These are phyloP conservation scores for Ischnura elegans DNA, from an alignment of 2,888 invertebrate genomes.

Conservation along the genomic window DNA sequence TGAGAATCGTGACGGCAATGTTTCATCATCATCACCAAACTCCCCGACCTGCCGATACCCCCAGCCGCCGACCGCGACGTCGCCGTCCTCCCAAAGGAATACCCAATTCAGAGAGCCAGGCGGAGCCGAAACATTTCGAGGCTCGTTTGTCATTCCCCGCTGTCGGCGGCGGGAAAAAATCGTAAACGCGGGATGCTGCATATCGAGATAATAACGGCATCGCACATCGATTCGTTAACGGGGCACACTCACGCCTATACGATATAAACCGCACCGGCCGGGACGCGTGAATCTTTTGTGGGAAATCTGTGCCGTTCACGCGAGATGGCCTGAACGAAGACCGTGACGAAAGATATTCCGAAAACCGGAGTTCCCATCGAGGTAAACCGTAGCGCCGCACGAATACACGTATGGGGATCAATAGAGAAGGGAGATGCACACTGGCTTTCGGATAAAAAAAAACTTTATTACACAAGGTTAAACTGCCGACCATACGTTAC, in stretches of 20 bases:
- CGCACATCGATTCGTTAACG: constrained; percentile 12
- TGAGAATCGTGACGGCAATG: constrained; percentile 23
- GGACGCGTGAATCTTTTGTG: not conserved
- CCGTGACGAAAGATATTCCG: not conserved
- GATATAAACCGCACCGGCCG: not conserved
- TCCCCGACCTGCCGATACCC: not conserved
- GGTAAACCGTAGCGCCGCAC: not conserved
- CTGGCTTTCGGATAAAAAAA: not conserved
- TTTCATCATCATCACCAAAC: not conserved
- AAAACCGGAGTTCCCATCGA: too few relatives aligned
- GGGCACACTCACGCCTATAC: not conserved
- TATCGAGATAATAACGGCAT: not conserved
- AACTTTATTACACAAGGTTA: not conserved
- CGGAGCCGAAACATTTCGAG: not conserved
- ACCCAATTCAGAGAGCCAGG: not conserved
- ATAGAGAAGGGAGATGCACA: not conserved
- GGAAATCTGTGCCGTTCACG: not conserved
- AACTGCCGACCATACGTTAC: not conserved
- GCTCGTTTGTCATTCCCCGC: constrained; percentile 14
- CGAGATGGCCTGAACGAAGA: not conserved
- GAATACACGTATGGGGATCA: not conserved
- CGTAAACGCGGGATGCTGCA: constrained; percentile 21
- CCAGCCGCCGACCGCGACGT: not conserved
- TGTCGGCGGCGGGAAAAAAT: not conserved
- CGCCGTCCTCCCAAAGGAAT: not conserved